Evolutionary conservation across 2,888 invertebrate species (phyloP).

Genomic region (Anarsia innoxiella): DNA sequence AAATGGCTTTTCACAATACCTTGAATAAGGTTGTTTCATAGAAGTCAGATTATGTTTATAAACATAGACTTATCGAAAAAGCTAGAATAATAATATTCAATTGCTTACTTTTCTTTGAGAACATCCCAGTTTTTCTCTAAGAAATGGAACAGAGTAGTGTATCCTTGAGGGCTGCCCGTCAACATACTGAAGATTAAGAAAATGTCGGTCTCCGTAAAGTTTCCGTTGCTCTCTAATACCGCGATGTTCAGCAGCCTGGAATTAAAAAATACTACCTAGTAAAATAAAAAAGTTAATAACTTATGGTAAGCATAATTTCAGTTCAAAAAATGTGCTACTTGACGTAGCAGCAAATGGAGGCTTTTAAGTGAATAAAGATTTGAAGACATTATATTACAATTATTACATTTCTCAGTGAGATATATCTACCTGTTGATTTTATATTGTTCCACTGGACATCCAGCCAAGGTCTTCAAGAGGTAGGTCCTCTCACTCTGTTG

Average conservation of each 20-base stretch:
- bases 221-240: constrained; percentile 79
- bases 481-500: constrained; percentile 85
- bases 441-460: constrained; percentile 82
- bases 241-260: constrained; percentile 76
- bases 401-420: too few species aligned
- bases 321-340: too few species aligned
- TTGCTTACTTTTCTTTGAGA: constrained; percentile 79
- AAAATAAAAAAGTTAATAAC: too few species aligned
- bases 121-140: constrained; percentile 81
- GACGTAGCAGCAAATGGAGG: background rate
- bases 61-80: too few species aligned
- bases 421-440: constrained; percentile 74
- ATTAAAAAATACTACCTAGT: background rate
- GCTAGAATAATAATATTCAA: too few species aligned
- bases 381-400: background rate
- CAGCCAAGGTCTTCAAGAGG: constrained; percentile 84
- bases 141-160: constrained; percentile 82
- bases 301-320: too few species aligned
- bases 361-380: background rate
- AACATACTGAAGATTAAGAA: constrained; percentile 85
- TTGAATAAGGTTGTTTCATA: too few species aligned
- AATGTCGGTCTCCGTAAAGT: constrained; percentile 85
- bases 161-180: constrained; percentile 81
- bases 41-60: too few species aligned
- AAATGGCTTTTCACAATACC: too few species aligned